phyloP scores from a whole-genome alignment of 2,888 invertebrate species.

The Nomada lathburiana region DNA sequence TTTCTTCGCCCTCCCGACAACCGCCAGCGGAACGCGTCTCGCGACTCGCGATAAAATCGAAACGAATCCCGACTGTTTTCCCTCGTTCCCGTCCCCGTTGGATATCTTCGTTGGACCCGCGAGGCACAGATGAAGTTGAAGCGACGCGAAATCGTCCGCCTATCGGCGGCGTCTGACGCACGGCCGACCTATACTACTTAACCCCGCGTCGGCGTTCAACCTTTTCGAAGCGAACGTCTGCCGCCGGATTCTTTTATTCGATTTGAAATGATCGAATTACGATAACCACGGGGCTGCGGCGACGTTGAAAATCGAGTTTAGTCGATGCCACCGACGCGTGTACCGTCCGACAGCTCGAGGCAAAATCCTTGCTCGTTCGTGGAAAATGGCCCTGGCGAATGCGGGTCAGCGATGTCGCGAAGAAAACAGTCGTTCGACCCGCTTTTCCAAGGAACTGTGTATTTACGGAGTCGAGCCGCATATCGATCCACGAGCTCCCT shows the following conservation, averaged over 20 bases:
- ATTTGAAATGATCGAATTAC: too few species aligned
- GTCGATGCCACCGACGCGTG: too few species aligned
- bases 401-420: slow-evolving; percentile 39
- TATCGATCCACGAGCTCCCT: slow-evolving; percentile 65
- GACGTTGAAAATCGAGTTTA: too few species aligned
- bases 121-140: not conserved
- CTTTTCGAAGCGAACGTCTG: too few species aligned
- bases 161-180: not conserved
- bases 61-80: not conserved
- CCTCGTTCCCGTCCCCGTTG: not conserved
- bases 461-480: slow-evolving; percentile 53
- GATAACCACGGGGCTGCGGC: too few species aligned
- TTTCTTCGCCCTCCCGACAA: not conserved
- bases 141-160: not conserved
- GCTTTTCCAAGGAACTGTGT: slow-evolving; percentile 53
- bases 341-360: too few species aligned
- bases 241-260: too few species aligned
- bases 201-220: not conserved
- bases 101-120: not conserved
- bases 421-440: slow-evolving; percentile 59
- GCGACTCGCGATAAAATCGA: slow-evolving; percentile 16
- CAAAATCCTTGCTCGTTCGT: not conserved
- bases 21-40: not conserved
- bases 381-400: slow-evolving; percentile 2
- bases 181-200: slow-evolving; percentile 17